Conservation (phyloP, 2,113 vertebrate genomes). For the Petromus typicus region DNA sequence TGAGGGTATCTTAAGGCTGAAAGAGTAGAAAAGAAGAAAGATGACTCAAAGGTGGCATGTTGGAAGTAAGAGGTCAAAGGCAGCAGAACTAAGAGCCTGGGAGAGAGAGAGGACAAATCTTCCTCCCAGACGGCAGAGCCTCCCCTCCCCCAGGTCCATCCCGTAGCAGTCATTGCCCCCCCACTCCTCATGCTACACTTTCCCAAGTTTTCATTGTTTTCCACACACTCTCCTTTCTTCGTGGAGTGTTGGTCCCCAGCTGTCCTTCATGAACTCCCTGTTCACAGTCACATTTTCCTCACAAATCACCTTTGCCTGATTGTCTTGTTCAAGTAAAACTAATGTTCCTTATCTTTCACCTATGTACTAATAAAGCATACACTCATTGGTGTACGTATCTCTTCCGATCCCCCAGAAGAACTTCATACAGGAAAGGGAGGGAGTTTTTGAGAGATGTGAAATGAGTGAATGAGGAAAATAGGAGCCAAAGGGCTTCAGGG, state of each 20-base stretch:
- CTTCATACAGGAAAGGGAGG: neutral
- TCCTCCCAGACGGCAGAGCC: neutral
- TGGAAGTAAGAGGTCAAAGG: neutral
- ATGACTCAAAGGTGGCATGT: neutral
- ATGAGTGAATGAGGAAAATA: neutral
- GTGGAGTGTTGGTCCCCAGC: neutral
- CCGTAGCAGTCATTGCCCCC: accelerated
- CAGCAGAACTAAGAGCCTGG: neutral
- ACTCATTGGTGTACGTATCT: neutral
- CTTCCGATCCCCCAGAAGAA: neutral
- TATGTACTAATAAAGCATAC: neutral
- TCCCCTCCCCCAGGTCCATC: neutral
- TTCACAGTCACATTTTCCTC: neutral
- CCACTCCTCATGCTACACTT: neutral
- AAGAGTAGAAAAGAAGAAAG: neutral
- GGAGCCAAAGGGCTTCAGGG: neutral
- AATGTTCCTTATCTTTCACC: neutral
- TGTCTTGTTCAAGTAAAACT: neutral
- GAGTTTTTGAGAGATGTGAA: neutral
- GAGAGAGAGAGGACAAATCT: neutral
- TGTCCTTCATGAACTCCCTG: neutral
- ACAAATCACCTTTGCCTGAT: neutral
- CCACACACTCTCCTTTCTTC: neutral
- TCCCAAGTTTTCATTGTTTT: neutral
- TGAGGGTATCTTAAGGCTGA: neutral